phyloP scores from a whole-genome alignment of 53 echinoderm and acorn worm genomes.

The Echinometra lucunter region DNA sequence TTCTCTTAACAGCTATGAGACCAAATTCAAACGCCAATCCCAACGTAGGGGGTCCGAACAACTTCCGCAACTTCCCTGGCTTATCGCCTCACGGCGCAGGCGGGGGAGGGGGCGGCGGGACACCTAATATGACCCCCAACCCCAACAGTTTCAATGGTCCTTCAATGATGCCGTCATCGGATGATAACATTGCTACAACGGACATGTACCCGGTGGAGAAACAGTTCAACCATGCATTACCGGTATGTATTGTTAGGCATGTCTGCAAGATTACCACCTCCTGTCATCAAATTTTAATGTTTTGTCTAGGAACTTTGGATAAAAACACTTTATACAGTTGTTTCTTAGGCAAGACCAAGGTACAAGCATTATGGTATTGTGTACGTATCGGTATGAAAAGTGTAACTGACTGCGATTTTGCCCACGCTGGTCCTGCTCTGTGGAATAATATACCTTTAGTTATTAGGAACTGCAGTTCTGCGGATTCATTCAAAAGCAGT shows the following conservation, averaged over 20 bases:
- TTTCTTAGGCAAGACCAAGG: too few species aligned
- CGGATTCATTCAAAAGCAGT: too few species aligned
- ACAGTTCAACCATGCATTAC: constrained; percentile 91
- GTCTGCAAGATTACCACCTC: too few species aligned
- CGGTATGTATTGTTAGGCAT: constrained; percentile 72
- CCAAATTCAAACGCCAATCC: constrained; percentile 64
- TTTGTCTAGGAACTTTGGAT: too few species aligned
- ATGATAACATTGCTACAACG: constrained; percentile 94
- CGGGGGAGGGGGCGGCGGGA: constrained; percentile 79
- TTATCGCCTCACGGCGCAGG: constrained; percentile 68
- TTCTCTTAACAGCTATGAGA: constrained; percentile 55
- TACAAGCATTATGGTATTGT: too few species aligned
- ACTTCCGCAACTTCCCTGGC: constrained; percentile 55
- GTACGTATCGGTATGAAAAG: too few species aligned
- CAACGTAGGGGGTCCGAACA: constrained; percentile 51
- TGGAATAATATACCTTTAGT: too few species aligned
- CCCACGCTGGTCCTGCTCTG: too few species aligned
- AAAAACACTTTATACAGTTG: too few species aligned
- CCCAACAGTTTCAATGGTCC: constrained; percentile 74
- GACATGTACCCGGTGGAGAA: constrained; percentile 99
- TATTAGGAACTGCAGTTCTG: too few species aligned
- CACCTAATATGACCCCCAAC: constrained; percentile 46
- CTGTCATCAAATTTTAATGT: too few species aligned
- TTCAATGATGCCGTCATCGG: constrained; percentile 77
- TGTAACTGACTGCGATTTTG: too few species aligned